Base-by-base conservation (phyloP, 2,888 invertebrate species). In the Eilema sororculum region DNA sequence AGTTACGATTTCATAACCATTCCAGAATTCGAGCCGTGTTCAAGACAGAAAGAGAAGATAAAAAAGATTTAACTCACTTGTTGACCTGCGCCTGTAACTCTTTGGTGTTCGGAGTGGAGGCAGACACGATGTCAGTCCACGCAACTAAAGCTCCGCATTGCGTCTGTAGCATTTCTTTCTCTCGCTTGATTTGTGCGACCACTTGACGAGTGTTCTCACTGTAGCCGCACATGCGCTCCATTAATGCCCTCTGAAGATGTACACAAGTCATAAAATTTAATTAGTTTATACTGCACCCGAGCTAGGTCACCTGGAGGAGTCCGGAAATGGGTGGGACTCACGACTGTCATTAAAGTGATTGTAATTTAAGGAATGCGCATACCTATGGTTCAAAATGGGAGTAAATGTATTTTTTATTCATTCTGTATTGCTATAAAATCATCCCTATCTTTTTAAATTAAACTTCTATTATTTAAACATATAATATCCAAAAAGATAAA, bases 221-320 rank as follows among this genome's bases (percentile, higher is more conserved):
- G 73, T 87, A 89, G 0, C 87, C 86, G 16, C 90, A 87, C 87
- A 94, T 91, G 13, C 94, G 92, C 57, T 63, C 84, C 70, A 89
- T 85, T n/a, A 93, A 78, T 10, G 87, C 86, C 12, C 83, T 86
- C 93, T 92, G 84, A 0, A 86, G 86, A 8, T n/a, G n/a, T n/a
- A n/a, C n/a, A n/a, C n/a, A n/a, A n/a, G n/a, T n/a, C n/a, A n/a
- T n/a, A n/a, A n/a, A n/a, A n/a, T n/a, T n/a, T n/a, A n/a, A n/a
- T n/a, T n/a, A n/a, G n/a, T n/a, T n/a, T n/a, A 72, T 5, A 4
- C 30, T 33, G 22, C 22, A 56, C 10, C 2, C 28, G 2, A 28
- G 28, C 28, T 28, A 28, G 28, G 28, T 28, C 28, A 28, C n/a
- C n/a, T n/a, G n/a, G 5, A 28, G 3, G 5, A 28, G 28, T 28